phyloP scores from a whole-genome alignment of 2,113 vertebrate species.

The Cromileptes altivelis region DNA sequence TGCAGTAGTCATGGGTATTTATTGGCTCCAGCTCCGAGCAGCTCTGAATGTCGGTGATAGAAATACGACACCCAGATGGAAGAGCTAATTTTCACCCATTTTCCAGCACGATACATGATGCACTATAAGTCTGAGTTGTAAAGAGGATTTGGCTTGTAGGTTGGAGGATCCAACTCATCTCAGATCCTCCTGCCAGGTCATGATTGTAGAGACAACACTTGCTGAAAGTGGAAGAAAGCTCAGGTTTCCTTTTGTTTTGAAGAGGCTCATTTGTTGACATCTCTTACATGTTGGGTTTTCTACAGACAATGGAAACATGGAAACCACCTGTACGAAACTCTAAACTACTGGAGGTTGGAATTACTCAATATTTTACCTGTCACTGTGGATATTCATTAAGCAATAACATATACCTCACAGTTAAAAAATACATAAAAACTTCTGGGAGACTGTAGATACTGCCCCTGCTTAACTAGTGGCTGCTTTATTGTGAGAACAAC shows the following conservation, averaged over 20 bases:
- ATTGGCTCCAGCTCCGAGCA: too few relatives aligned
- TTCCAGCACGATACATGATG: background rate
- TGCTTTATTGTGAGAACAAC: background rate
- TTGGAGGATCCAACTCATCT: background rate
- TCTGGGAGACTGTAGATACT: background rate
- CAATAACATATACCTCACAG: background rate
- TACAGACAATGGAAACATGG: background rate
- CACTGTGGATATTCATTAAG: background rate
- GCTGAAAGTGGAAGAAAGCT: background rate
- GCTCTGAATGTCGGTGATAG: too few relatives aligned
- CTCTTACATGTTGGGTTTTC: background rate
- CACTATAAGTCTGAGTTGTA: background rate
- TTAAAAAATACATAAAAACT: too few relatives aligned
- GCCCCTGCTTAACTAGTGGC: background rate
- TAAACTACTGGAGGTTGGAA: background rate
- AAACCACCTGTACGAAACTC: background rate
- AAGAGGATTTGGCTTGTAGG: background rate
- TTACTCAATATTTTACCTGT: background rate
- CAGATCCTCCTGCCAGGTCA: background rate
- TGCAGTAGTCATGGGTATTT: too few relatives aligned
- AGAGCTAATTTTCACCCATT: too few relatives aligned
- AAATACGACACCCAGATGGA: too few relatives aligned
- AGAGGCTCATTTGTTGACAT: background rate
- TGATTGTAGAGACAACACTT: background rate
- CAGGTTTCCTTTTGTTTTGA: background rate